Evolutionary conservation across 2,888 invertebrate species (phyloP).

Genomic region (Nowickia ferox): DNA sequence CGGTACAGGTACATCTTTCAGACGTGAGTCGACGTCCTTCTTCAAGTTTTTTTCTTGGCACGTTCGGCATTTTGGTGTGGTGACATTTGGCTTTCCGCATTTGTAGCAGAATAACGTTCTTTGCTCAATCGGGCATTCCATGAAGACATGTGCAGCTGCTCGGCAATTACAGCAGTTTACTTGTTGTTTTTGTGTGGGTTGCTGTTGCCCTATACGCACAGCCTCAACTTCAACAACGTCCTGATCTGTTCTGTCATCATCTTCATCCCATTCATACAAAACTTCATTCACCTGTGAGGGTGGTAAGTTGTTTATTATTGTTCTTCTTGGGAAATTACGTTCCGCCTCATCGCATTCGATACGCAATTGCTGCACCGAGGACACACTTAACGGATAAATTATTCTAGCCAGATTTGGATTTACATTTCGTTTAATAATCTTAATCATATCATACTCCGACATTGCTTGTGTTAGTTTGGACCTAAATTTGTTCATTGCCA

Average conservation of each 20-base stretch:
- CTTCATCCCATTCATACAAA: background rate
- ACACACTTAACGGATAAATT: background rate
- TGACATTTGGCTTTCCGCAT: no score
- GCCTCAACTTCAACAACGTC: no score
- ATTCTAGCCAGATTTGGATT: background rate
- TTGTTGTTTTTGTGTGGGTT: no score
- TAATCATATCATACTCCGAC: background rate
- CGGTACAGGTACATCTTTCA: no score
- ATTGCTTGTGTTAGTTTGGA: constrained; percentile 2
- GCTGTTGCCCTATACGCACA: no score
- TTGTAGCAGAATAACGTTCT: background rate
- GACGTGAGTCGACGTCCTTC: no score
- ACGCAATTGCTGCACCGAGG: background rate
- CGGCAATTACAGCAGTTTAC: no score
- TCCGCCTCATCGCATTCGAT: constrained; percentile 8
- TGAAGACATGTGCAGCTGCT: background rate
- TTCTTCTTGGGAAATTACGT: constrained; percentile 10
- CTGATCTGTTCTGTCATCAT: no score
- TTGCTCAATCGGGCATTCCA: background rate
- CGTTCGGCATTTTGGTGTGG: no score
- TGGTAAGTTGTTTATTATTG: background rate
- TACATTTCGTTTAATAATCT: background rate
- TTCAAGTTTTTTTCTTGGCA: no score
- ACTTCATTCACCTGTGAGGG: background rate
- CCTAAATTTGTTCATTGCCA: background rate